Conservation (phyloP, 2,113 vertebrate species). For the Nettapus auritus region DNA sequence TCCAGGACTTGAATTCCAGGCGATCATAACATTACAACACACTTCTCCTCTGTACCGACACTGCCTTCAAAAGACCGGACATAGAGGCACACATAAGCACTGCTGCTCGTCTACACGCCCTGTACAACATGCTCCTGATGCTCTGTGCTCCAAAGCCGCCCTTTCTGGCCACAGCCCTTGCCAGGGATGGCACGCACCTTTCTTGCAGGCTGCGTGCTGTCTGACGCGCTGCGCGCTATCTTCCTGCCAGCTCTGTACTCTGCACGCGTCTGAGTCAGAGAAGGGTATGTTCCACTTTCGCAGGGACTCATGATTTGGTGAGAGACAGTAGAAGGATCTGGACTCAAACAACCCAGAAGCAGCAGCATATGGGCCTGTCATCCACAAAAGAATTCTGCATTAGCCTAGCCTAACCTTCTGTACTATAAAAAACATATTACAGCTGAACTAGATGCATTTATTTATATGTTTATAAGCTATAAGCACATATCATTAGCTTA, state of each 20-base stretch:
- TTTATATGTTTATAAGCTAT: constrained; percentile 48
- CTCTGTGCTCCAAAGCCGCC: rapidly evolving
- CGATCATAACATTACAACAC: not conserved
- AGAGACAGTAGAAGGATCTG: constrained; percentile 42
- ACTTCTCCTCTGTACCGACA: not conserved
- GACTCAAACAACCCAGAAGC: constrained; percentile 56
- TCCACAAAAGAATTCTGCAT: constrained; percentile 21
- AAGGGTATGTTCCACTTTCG: not conserved
- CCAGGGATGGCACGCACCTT: not conserved
- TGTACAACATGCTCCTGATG: rapidly evolving
- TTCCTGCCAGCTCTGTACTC: not conserved
- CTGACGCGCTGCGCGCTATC: rapidly evolving
- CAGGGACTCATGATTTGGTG: constrained; percentile 20
- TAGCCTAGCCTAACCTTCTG: constrained; percentile 33
- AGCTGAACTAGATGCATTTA: constrained; percentile 41
- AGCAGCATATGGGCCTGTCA: constrained; percentile 66
- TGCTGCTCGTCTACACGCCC: rapidly evolving
- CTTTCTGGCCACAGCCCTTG: not conserved
- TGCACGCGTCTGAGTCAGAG: not conserved
- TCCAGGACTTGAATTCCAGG: not conserved
- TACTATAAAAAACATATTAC: constrained; percentile 19
- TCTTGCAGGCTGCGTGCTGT: not conserved
- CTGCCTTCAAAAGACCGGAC: not conserved
- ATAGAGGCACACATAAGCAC: not conserved
- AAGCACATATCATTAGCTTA: constrained; percentile 21